phyloP scores from a whole-genome alignment of 2,888 invertebrate genomes.

The Helicoverpa assulta region DNA sequence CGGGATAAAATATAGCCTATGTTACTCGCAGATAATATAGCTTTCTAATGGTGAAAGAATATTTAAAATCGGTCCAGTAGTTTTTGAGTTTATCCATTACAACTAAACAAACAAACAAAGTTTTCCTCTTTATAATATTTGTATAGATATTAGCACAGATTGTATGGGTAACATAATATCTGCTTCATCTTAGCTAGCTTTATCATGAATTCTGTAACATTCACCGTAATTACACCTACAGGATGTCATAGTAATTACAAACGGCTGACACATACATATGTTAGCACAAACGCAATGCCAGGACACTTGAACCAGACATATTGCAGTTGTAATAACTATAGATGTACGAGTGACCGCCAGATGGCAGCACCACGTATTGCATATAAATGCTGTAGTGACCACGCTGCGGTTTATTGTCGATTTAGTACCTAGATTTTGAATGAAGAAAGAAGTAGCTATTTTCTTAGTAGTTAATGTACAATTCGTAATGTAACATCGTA shows the following conservation, averaged over 20 bases:
- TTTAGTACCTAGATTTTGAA: not conserved
- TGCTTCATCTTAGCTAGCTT: too few species aligned
- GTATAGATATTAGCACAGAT: too few species aligned
- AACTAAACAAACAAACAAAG: too few species aligned
- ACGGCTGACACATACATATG: not conserved
- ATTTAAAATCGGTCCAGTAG: too few species aligned
- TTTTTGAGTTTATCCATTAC: too few species aligned
- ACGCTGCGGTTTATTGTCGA: not conserved
- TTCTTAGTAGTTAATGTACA: too few species aligned
- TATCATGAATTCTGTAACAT: not conserved
- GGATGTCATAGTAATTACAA: not conserved
- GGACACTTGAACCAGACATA: not conserved
- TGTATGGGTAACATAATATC: too few species aligned
- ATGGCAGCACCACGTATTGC: not conserved
- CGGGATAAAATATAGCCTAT: too few species aligned
- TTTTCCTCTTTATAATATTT: too few species aligned
- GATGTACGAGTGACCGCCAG: slow-evolving; percentile 1
- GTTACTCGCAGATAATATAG: too few species aligned
- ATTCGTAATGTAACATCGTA: too few species aligned
- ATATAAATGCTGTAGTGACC: not conserved
- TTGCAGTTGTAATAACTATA: not conserved
- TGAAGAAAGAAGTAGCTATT: not conserved
- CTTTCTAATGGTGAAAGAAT: too few species aligned
- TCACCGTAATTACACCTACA: not conserved
- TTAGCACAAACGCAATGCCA: not conserved